Conservation (phyloP, 2,797 vertebrate genomes). For the Sebastes taczanowskii region DNA sequence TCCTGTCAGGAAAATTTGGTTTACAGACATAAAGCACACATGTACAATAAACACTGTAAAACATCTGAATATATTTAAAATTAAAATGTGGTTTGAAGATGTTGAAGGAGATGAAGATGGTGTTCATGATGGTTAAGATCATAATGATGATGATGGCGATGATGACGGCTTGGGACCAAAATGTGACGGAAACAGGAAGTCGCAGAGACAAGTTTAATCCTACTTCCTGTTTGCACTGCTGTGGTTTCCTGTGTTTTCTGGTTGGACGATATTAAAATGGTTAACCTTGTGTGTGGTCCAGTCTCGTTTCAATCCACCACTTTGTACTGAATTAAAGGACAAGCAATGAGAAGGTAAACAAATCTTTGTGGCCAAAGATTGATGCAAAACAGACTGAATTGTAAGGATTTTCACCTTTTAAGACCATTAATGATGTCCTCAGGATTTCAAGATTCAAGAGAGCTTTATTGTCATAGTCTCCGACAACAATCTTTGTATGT, state of each 20-base stretch:
- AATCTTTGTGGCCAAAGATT: neutral
- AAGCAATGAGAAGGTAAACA: neutral
- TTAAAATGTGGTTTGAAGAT: slow-evolving; percentile 20
- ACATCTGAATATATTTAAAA: slow-evolving; percentile 9
- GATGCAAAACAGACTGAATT: neutral
- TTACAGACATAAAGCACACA: slow-evolving; percentile 47
- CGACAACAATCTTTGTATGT: too few relatives aligned
- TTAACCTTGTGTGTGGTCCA: slow-evolving; percentile 29
- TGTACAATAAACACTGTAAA: slow-evolving; percentile 51
- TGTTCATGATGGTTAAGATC: neutral
- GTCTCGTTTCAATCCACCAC: slow-evolving; percentile 3
- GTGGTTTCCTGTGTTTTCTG: slow-evolving; percentile 69
- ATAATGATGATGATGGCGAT: neutral
- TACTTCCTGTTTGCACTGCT: slow-evolving; percentile 69
- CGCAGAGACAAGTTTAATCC: slow-evolving; percentile 14
- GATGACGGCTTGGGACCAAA: slow-evolving; percentile 44
- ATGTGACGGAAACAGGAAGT: slow-evolving; percentile 48
- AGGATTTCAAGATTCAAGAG: neutral
- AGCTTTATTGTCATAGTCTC: neutral
- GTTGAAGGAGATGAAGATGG: neutral
- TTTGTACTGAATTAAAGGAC: accelerated
- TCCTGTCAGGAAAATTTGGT: slow-evolving; percentile 52
- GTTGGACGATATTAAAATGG: slow-evolving; percentile 65
- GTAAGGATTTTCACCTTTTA: neutral
- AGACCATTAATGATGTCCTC: neutral